Evolutionary conservation across 2,113 vertebrate genomes (phyloP).

Genomic region (Piaya cayana): DNA sequence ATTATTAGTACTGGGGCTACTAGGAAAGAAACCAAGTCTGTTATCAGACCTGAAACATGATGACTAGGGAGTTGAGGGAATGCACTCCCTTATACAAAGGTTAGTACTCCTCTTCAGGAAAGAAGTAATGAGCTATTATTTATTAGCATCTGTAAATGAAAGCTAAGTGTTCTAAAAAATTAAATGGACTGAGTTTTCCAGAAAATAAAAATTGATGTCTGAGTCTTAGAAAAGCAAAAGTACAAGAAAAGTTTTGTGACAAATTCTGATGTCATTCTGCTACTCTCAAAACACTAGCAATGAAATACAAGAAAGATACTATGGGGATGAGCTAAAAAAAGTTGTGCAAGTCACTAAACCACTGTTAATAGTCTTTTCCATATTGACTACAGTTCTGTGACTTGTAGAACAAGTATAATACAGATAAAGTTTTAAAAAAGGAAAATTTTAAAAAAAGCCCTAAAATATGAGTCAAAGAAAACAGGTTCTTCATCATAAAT

Average conservation of each 20-base stretch:
- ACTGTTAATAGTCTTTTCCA: background rate
- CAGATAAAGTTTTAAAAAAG: background rate
- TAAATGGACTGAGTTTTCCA: background rate
- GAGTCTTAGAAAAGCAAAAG: background rate
- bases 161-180: background rate
- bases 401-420: background rate
- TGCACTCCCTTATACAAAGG: too few relatives aligned
- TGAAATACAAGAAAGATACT: background rate
- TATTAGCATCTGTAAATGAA: background rate
- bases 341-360: background rate
- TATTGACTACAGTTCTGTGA: background rate
- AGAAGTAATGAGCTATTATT: background rate
- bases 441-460: constrained; percentile 48
- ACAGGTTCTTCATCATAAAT: constrained; percentile 34
- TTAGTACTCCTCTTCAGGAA: background rate
- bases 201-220: background rate
- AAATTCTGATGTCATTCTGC: background rate
- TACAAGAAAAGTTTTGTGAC: background rate
- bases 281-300: background rate
- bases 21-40: background rate
- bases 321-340: background rate
- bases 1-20: background rate
- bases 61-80: background rate
- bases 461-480: constrained; percentile 35
- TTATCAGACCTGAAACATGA: background rate